Conservation (phyloP, 2,113 vertebrate genomes). For the Neotoma lepida region DNA sequence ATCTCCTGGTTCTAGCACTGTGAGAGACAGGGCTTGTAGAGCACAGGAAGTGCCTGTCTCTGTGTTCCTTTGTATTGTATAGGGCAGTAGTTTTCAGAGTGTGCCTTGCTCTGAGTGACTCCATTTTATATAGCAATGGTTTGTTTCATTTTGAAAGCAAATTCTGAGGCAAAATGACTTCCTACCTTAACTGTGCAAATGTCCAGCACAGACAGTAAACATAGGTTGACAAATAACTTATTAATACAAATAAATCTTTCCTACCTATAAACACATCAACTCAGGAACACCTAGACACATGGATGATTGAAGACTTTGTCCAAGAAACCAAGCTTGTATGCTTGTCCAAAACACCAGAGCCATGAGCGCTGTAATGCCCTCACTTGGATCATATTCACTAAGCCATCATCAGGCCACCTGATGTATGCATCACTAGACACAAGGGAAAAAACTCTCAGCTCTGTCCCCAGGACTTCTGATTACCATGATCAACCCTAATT, state of each 20-base stretch:
- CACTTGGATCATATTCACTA: not conserved
- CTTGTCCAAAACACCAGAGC: not conserved
- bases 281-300: not conserved
- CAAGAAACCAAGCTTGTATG: not conserved
- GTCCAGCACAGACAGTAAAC: too few relatives aligned
- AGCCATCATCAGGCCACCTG: not conserved
- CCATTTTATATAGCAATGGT: too few relatives aligned
- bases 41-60: too few relatives aligned
- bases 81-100: not conserved
- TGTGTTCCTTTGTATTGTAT: not conserved
- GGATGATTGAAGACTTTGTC: not conserved
- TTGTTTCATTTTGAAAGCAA: too few relatives aligned
- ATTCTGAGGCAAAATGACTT: too few relatives aligned
- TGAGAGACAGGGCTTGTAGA: not conserved
- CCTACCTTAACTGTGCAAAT: too few relatives aligned
- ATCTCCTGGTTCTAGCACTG: not conserved
- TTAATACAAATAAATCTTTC: not conserved
- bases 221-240: not conserved
- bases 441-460: not conserved
- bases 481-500: too few relatives aligned
- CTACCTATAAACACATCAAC: not conserved
- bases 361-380: rapidly evolving
- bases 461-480: not conserved
- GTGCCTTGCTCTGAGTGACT: not conserved
- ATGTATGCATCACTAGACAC: not conserved